A percentile compares a stretch with the other conserved stretches of the same genome.
Conservation (phyloP, 1,140 invertebrate genomes). For the Thaumatotibia leucotreta region DNA sequence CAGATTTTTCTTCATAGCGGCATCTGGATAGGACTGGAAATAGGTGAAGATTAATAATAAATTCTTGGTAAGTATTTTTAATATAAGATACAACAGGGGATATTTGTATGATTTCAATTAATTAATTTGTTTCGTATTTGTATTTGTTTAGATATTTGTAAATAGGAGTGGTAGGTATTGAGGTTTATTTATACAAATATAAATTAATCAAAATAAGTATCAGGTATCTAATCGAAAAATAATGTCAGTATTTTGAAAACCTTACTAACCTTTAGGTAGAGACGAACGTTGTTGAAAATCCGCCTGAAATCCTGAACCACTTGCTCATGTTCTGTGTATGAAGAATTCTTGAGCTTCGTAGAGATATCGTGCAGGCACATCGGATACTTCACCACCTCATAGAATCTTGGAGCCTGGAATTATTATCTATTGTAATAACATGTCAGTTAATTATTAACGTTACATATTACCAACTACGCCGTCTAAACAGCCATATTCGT, state of each 20-base stretch:
- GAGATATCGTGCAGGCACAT: conserved; percentile 69
- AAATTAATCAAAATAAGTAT: too few relatives aligned
- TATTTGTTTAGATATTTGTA: too few relatives aligned
- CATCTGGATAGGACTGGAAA: conserved; percentile 64
- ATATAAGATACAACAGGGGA: too few relatives aligned
- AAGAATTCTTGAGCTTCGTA: conserved; percentile 63
- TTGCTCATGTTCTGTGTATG: conserved; percentile 66
- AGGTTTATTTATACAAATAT: too few relatives aligned
- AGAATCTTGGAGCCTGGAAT: conserved; percentile 71
- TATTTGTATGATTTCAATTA: too few relatives aligned
- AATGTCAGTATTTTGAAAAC: background rate
- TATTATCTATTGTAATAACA: background rate
- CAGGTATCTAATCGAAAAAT: background rate
- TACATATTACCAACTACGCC: too few relatives aligned
- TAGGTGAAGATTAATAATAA: conserved; percentile 9
- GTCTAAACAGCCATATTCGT: too few relatives aligned
- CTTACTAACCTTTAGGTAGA: conserved; percentile 64
- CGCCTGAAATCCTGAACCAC: conserved; percentile 70
- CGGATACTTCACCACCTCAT: conserved; percentile 71
- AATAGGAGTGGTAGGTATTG: too few relatives aligned
- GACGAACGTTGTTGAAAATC: conserved; percentile 68
- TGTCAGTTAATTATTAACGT: too few relatives aligned
- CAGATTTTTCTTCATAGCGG: conserved; percentile 60
- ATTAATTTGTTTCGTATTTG: too few relatives aligned
- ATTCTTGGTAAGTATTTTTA: too few relatives aligned